Evolutionary conservation across 2,888 invertebrate species (phyloP), one percentile per base, ranked within the genome.

Genomic region (Euplagia quadripunctaria): DNA sequence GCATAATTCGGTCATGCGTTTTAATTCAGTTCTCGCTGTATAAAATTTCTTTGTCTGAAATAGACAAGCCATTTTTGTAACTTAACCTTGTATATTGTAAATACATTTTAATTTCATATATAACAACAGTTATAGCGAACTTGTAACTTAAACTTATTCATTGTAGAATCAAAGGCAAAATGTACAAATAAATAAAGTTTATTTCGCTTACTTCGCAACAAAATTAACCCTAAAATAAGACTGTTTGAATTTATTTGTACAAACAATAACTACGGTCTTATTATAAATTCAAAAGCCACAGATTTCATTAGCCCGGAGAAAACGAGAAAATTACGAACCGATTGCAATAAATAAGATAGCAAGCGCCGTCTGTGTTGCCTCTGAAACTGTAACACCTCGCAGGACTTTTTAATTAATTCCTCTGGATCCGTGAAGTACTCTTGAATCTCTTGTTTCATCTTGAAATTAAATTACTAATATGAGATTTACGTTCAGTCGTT

Each of bases 401-500:
- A 93, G 74, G 94, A 90, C 85, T 96, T 96, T 82, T 92, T 93
- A 76, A 96, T 91, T 79, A 96, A 89, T 85, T 96, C 96, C 82
- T 95, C 96, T 5, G 96, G 96, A 78, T 96, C 96, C 64, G 94
- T 94, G 82, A 96, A 96, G 86, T 95, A 96, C 81, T 96, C 96
- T 90, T 95, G 95, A 77, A 96, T 89, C 77, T 96, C 96, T 85
- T 93, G 92, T 82, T 94, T 94, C 96, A 96, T 95, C 96, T 96
- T 84, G 74, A 90, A 82, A 82, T 79, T 70, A 80, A 80, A 78
- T 73, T 31, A 61, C 71, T 72, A 76, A 72, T 83, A 72, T 75
- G 73, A 79, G 74, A 74, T 88, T 77, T 76, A 79, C 64, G 79
- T 74, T 75, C 46, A 65, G 64, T 74, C 51, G 66, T 72, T 71